A percentile compares a stretch with the other conserved stretches of the same genome.
Evolutionary conservation across 2,888 invertebrate genomes (phyloP).

Genomic region (Copidosoma aretas): DNA sequence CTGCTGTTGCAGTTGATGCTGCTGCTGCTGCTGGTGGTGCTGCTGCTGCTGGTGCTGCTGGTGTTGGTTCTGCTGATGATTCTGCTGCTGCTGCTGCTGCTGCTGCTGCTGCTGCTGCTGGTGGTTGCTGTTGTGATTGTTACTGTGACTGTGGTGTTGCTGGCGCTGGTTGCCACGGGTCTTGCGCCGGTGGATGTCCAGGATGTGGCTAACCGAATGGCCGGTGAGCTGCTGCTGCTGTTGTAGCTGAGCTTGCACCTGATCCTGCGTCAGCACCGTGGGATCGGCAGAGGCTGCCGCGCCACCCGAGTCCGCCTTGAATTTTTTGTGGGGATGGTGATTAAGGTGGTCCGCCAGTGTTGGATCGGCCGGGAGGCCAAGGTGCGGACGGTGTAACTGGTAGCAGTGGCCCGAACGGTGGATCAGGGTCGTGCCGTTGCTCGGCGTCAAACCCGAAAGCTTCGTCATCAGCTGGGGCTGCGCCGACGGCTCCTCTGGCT

Average conservation of each 20-base stretch:
- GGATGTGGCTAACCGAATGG: conserved; percentile 5
- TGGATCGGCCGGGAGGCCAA: conserved; percentile 54
- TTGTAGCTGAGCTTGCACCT: conserved; percentile 61
- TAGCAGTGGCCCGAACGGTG: conserved; percentile 64
- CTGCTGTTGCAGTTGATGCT: conserved; percentile 31
- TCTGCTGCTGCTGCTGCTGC: conserved; percentile 11
- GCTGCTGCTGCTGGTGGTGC: conserved; percentile 12
- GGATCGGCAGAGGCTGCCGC: conserved; percentile 55
- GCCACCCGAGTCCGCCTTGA: conserved; percentile 51
- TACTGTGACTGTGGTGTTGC: conserved; percentile 59
- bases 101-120: conserved; percentile 25
- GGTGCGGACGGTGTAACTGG: conserved; percentile 62
- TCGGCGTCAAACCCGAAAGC: conserved; percentile 66
- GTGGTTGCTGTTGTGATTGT: conserved; percentile 3
- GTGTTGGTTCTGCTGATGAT: neutral
- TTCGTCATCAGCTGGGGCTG: conserved; percentile 64
- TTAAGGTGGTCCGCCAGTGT: conserved; percentile 58
- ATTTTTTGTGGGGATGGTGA: conserved; percentile 63
- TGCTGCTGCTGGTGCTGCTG: conserved; percentile 19
- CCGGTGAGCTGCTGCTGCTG: conserved; percentile 49
- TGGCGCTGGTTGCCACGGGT: conserved; percentile 37
- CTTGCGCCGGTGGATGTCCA: conserved; percentile 3
- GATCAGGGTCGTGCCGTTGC: conserved; percentile 39
- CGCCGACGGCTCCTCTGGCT: conserved; percentile 2
- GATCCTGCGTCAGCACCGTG: conserved; percentile 38